Conservation (phyloP, 1,140 invertebrate genomes). For the Frieseomelitta varia region DNA sequence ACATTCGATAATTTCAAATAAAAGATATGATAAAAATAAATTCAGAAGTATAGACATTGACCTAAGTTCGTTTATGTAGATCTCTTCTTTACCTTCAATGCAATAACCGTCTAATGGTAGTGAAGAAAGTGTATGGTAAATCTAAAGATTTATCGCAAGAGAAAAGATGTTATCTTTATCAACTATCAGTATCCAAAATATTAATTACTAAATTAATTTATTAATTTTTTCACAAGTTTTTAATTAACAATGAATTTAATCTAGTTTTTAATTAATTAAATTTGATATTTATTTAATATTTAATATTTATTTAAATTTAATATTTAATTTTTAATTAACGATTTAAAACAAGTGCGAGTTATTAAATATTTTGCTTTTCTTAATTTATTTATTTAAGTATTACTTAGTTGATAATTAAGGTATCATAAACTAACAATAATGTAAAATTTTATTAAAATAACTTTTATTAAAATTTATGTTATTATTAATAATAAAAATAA, state of each 20-base stretch:
- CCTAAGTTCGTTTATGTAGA: background rate
- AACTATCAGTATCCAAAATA: background rate
- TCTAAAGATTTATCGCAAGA: background rate
- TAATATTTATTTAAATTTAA: background rate
- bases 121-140: background rate
- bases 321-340: background rate
- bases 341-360: background rate
- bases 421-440: no score
- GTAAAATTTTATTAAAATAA: no score
- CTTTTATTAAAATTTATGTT: no score
- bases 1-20: no score
- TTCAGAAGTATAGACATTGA: background rate
- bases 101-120: background rate
- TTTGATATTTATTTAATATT: background rate
- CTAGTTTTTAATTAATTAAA: background rate
- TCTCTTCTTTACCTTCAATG: conserved; percentile 18
- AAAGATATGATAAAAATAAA: no score
- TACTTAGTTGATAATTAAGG: no score
- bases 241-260: no score
- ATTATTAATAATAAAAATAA: background rate
- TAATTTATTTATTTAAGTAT: background rate
- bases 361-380: background rate
- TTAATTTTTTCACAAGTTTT: no score
- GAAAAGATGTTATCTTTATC: background rate
- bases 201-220: background rate